These are phyloP conservation scores for Buteo buteo DNA, from an alignment of 2,113 vertebrate genomes.

Conservation along the genomic window DNA sequence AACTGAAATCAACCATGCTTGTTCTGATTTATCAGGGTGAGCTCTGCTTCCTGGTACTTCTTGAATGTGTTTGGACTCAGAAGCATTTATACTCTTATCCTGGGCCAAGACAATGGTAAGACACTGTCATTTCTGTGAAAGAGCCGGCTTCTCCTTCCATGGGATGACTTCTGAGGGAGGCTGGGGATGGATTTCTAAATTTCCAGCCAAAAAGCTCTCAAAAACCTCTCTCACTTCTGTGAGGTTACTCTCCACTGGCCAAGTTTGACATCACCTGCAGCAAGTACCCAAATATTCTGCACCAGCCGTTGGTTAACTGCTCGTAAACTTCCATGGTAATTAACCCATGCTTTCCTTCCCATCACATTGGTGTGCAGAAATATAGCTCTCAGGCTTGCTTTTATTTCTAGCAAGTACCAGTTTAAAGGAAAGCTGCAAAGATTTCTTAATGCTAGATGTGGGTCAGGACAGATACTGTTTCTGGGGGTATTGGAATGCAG, in stretches of 20 bases:
- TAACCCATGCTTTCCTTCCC: neutral
- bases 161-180: neutral
- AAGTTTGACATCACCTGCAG: neutral
- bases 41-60: conserved; percentile 99
- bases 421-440: neutral
- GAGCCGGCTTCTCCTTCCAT: neutral
- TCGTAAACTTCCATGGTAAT: neutral
- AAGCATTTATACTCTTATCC: conserved; percentile 97
- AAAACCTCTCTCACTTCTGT: neutral
- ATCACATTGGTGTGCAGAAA: neutral
- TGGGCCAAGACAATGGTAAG: conserved; percentile 98
- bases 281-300: neutral
- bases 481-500: neutral
- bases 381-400: neutral
- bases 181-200: neutral
- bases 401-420: neutral
- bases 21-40: conserved; percentile 83
- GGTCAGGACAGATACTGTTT: neutral
- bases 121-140: neutral
- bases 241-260: neutral
- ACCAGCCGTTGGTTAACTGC: neutral
- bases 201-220: neutral
- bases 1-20: neutral
- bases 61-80: conserved; percentile 97
- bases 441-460: neutral